These are phyloP conservation scores for Heteromyza rotundicornis DNA, from an alignment of 2,888 invertebrate species.

Conservation along the genomic window DNA sequence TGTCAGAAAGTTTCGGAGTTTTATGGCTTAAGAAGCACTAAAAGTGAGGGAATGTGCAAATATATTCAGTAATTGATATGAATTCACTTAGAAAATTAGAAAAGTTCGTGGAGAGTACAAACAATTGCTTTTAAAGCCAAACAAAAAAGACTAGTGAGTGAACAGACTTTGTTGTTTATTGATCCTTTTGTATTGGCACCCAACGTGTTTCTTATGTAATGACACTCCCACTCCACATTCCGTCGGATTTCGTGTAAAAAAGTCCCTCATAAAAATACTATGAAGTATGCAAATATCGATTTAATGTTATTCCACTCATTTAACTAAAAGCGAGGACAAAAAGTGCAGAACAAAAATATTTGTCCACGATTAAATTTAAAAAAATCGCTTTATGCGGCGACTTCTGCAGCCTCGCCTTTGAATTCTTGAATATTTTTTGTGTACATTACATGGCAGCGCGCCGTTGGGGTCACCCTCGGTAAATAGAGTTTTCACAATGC, in stretches of 20 bases:
- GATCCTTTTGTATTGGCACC: constrained; percentile 9
- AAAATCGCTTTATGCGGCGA: constrained; percentile 50
- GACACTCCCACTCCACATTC: neutral
- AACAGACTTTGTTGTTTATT: neutral
- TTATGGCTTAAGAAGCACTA: neutral
- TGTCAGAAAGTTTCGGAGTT: neutral
- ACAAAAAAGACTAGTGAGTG: neutral
- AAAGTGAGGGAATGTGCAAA: neutral
- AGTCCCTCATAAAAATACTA: neutral
- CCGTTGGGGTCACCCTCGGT: constrained; percentile 27
- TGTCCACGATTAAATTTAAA: constrained; percentile 55
- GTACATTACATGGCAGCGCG: constrained; percentile 3
- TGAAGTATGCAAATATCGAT: constrained; percentile 48
- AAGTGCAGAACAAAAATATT: constrained; percentile 51
- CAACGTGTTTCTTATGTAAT: constrained; percentile 2
- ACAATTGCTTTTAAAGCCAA: neutral
- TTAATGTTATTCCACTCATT: constrained; percentile 59
- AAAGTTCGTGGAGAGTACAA: constrained; percentile 13
- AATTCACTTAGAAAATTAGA: constrained; percentile 29
- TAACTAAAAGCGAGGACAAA: constrained; percentile 50
- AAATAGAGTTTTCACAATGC: constrained; percentile 23
- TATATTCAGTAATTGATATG: neutral
- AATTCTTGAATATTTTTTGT: constrained; percentile 51
- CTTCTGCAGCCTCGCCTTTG: constrained; percentile 49
- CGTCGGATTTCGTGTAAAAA: neutral